Conservation (phyloP, 2,113 vertebrate species). For the Seriola rivoliana region DNA sequence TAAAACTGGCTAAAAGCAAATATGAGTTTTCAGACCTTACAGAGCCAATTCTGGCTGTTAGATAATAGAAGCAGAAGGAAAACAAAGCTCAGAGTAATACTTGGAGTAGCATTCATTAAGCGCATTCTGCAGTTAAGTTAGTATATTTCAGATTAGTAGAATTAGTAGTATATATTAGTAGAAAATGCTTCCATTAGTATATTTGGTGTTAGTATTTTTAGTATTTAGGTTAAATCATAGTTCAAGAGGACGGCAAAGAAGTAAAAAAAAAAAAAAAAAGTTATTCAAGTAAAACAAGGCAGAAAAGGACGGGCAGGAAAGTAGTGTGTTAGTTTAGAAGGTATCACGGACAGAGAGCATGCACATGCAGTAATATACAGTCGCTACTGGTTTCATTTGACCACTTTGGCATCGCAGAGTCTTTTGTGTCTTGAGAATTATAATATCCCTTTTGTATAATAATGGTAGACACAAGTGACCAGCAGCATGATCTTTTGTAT, state of each 20-base stretch:
- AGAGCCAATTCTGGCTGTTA: neutral
- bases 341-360: neutral
- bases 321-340: neutral
- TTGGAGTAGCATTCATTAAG: neutral
- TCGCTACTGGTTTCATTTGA: constrained; percentile 7
- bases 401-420: neutral
- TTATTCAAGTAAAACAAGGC: neutral
- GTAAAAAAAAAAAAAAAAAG: neutral
- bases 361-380: constrained; percentile 9
- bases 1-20: neutral
- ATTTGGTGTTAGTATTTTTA: constrained; percentile 50
- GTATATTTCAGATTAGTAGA: constrained; percentile 41
- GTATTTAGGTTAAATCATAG: constrained; percentile 1
- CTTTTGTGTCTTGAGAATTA: neutral
- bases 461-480: neutral
- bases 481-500: neutral
- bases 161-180: constrained; percentile 23
- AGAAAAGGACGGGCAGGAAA: neutral
- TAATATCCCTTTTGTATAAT: neutral
- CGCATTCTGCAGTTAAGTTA: constrained; percentile 22
- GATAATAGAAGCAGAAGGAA: too few relatives aligned
- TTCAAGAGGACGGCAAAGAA: neutral
- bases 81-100: neutral
- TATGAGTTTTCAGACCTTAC: constrained; percentile 30
- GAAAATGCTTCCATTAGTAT: constrained; percentile 25